These are phyloP conservation scores for Riptortus pedestris DNA, from an alignment of 1,140 invertebrate genomes.

Conservation along the genomic window DNA sequence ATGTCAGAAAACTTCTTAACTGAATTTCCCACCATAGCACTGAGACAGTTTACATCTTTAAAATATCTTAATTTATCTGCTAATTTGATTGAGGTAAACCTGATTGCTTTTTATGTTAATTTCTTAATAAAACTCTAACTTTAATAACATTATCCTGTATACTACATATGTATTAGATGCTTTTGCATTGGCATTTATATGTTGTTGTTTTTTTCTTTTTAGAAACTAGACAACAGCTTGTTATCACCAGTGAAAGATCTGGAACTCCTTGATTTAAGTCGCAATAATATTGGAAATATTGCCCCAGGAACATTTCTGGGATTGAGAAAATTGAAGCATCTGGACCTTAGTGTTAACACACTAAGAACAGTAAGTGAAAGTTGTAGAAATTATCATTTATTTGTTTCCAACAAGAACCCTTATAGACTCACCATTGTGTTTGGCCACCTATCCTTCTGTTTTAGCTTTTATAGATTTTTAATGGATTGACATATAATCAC, in stretches of 20 bases:
- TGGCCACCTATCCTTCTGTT: no score
- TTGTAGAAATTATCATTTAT: slow-evolving; percentile 10
- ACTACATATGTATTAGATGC: no score
- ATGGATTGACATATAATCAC: no score
- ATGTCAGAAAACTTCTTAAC: slow-evolving; percentile 74
- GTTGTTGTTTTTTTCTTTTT: slow-evolving; percentile 35
- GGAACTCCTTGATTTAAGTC: slow-evolving; percentile 67
- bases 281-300: slow-evolving; percentile 72
- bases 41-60: slow-evolving; percentile 55
- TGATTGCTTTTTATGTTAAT: slow-evolving; percentile 21
- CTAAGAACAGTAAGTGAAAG: slow-evolving; percentile 60
- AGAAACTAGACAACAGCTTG: slow-evolving; percentile 57
- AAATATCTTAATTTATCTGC: slow-evolving; percentile 67
- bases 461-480: no score
- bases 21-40: slow-evolving; percentile 63
- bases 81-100: slow-evolving; percentile 69
- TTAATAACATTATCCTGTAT: no score
- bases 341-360: slow-evolving; percentile 77
- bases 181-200: neutral
- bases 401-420: slow-evolving; percentile 1
- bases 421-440: no score
- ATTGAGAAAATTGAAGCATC: slow-evolving; percentile 52
- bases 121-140: neutral
- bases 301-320: slow-evolving; percentile 67
- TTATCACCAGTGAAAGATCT: slow-evolving; percentile 52